A percentile compares a stretch with the other conserved stretches of the same genome.
phyloP scores from a whole-genome alignment of 2,113 vertebrate species.

The Peromyscus polionotus region DNA sequence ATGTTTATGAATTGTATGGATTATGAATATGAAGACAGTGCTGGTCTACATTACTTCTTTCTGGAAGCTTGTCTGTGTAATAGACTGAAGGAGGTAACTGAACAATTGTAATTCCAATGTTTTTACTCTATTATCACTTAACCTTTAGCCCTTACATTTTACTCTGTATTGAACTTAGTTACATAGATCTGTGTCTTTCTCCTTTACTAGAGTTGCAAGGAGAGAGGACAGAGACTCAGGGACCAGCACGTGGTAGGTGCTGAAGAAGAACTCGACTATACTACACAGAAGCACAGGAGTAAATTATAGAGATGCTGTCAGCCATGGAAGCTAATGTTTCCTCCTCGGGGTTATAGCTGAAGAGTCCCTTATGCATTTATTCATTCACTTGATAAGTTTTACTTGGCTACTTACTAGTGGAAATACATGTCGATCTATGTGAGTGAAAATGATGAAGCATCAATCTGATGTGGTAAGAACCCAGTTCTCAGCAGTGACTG shows the following conservation, averaged over 20 bases:
- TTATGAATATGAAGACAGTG: neutral
- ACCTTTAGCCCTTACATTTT: neutral
- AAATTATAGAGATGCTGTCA: neutral
- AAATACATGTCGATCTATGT: neutral
- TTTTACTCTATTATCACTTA: neutral
- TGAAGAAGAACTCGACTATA: neutral
- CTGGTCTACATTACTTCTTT: neutral
- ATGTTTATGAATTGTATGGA: neutral
- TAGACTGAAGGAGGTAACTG: neutral
- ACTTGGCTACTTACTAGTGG: neutral
- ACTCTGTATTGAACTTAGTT: neutral
- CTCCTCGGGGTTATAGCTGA: neutral
- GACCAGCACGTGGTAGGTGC: neutral
- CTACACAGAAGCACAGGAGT: neutral
- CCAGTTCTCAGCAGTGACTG: slow-evolving; percentile 1
- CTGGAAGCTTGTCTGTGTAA: neutral
- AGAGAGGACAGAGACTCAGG: neutral
- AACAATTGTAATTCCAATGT: neutral
- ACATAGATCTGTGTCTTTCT: neutral
- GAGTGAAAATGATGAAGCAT: slow-evolving; percentile 7
- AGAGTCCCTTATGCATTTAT: neutral
- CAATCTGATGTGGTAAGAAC: slow-evolving; percentile 3
- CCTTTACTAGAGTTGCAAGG: neutral
- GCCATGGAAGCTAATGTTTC: neutral
- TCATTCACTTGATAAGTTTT: slow-evolving; percentile 39